Conservation (phyloP, 2,888 invertebrate genomes). For the Caenorhabditis sp. region DNA sequence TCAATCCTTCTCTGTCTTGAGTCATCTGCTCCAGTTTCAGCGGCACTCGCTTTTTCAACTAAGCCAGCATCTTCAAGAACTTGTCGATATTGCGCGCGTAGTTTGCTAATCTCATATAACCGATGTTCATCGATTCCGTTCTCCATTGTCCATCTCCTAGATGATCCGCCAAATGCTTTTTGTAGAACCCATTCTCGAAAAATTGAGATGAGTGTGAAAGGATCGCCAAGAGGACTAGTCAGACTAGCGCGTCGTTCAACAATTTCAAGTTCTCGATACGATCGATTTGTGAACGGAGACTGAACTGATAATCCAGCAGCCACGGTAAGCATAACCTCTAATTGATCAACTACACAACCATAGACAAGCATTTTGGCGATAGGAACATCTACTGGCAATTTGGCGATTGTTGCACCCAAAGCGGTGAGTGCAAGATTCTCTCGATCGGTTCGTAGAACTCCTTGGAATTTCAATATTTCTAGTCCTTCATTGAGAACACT, state of each 20-base stretch:
- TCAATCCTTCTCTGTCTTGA: conserved; percentile 75
- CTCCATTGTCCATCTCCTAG: conserved; percentile 84
- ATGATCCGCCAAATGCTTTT: conserved; percentile 69
- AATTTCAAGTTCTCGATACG: conserved; percentile 76
- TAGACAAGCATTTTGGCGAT: conserved; percentile 79
- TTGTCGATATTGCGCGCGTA: conserved; percentile 79
- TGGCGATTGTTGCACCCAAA: conserved; percentile 83
- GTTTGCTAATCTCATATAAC: conserved; percentile 93
- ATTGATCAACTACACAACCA: conserved; percentile 58
- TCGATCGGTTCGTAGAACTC: conserved; percentile 47
- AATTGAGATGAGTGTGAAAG: conserved; percentile 84
- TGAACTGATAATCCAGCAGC: conserved; percentile 92
- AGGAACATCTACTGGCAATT: conserved; percentile 90
- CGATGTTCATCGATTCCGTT: conserved; percentile 94
- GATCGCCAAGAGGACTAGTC: conserved; percentile 94
- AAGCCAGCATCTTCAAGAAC: conserved; percentile 67
- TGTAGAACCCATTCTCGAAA: conserved; percentile 74
- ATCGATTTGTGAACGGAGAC: conserved; percentile 88
- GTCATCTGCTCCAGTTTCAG: conserved; percentile 55
- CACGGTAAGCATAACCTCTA: conserved; percentile 81
- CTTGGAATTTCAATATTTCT: conserved; percentile 83
- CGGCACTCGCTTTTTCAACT: conserved; percentile 50
- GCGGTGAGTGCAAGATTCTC: conserved; percentile 56
- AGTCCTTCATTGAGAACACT: conserved; percentile 87
- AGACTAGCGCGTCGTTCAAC: conserved; percentile 74